phyloP scores from a whole-genome alignment of 2,113 vertebrate genomes.

The Anguilla japonica region DNA sequence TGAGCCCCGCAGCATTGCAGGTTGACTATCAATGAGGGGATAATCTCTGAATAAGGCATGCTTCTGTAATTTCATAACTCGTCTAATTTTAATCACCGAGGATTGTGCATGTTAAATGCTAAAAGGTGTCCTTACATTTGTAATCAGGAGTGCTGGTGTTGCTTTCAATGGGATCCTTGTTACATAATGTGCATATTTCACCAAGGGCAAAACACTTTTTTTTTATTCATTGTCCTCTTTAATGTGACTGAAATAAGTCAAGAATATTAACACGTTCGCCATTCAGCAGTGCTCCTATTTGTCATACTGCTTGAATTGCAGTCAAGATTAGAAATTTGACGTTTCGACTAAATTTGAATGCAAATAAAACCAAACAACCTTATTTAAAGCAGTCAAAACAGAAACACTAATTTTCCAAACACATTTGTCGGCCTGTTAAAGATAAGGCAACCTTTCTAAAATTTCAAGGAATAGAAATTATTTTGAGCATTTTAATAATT shows the following conservation, averaged over 20 bases:
- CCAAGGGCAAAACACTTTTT: constrained; percentile 7
- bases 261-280: neutral
- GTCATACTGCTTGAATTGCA: neutral
- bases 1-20: constrained; percentile 15
- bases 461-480: neutral
- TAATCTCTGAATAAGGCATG: constrained; percentile 6
- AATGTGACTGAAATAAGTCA: neutral
- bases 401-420: constrained; percentile 1
- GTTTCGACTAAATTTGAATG: neutral
- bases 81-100: constrained; percentile 9
- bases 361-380: neutral
- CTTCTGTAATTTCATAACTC: constrained; percentile 12
- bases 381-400: neutral
- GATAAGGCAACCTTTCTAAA: neutral
- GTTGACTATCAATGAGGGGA: constrained; percentile 23
- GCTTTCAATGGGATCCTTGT: constrained; percentile 5
- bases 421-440: neutral
- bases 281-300: neutral
- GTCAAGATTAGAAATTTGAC: neutral
- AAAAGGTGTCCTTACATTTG: constrained; percentile 15
- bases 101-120: neutral
- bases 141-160: neutral
- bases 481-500: neutral
- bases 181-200: neutral
- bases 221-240: neutral